Evolutionary conservation across 1,140 invertebrate genomes (phyloP), one percentile per base, ranked within the genome.

Genomic region (Neodiprion virginianus): DNA sequence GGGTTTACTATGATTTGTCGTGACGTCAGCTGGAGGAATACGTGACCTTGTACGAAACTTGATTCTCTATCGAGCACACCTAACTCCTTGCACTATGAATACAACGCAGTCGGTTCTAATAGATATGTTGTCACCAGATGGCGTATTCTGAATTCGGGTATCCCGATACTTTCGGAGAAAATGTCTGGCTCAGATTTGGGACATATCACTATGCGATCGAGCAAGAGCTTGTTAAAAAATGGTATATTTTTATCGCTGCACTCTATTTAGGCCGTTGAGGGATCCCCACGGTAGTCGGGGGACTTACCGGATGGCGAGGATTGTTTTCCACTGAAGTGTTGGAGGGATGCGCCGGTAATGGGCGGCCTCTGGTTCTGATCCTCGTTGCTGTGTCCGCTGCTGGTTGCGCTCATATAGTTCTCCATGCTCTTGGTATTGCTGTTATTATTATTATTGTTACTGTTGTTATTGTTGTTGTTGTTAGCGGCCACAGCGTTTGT

Each of bases 351-450:
- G 28, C 77, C 83, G 3, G 87, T 84, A 67, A 82, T 84, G 0
- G 81, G 78, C 49, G 75, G 79, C 73, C 84, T 81, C 48, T 83
- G 80, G 14, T 81, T 88, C 17, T 84, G 83, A 74, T 86, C 88
- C 76, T 87, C 87, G 82, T 86, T 89, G 74, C 88, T 89, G 72
- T 82, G 86, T 1, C 82, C 86, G 76, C 88, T 89, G 76, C 89
- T 88, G 49, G 88, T 83, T 8, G 81, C 88, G 72, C 88, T 89
- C 74, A 86, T 82, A 50, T 86, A 87, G 77, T 88, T 89, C 74
- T 88, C 87, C 74, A 85, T 76, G 74, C 81, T 84, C 53, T 86
- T 81, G 7, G 76, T 70, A 8, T 69, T 78, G 78, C 79, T 80
- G 77, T 75, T 77, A 17, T 61, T 21, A 71, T 74, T 71, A 67